Percentiles rank a stretch among this genome's conserved stretches.
phyloP scores from a whole-genome alignment of 2,113 vertebrate species.

The Nipponia nippon region DNA sequence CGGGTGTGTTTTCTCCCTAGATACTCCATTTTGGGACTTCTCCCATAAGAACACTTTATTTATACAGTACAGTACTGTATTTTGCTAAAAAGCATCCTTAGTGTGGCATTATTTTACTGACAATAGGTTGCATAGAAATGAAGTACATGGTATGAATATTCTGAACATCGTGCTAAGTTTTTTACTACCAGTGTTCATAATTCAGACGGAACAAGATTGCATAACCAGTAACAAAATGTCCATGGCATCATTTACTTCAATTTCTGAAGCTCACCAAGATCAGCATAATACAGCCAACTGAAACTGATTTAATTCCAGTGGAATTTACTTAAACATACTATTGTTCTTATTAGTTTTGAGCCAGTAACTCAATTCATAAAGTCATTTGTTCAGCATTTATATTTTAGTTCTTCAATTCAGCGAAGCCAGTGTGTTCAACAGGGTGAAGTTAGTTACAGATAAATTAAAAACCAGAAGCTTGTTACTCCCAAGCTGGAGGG shows the following conservation, averaged over 20 bases:
- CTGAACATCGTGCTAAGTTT: not conserved
- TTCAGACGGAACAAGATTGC: not conserved
- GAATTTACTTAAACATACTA: not conserved
- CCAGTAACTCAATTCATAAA: not conserved
- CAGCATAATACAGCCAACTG: rapidly evolving
- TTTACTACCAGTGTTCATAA: not conserved
- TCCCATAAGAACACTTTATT: not conserved
- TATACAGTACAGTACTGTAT: not conserved
- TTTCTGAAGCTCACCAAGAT: not conserved
- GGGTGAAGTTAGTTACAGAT: not conserved
- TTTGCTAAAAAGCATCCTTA: not conserved
- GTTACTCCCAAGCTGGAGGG: not conserved
- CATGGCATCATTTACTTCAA: not conserved
- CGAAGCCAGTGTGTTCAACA: not conserved
- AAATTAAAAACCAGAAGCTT: not conserved
- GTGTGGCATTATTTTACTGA: not conserved
- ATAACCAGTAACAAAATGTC: not conserved
- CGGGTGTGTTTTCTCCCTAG: not conserved
- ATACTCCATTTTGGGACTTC: not conserved
- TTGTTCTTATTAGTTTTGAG: not conserved
- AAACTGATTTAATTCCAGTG: not conserved
- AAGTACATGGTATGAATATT: rapidly evolving
- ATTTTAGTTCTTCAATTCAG: not conserved
- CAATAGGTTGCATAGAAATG: not conserved
- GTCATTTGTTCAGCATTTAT: not conserved